A percentile compares a stretch with the other conserved stretches of the same genome.
Conservation (phyloP, 2,797 vertebrate genomes). For the Falco concolor region DNA sequence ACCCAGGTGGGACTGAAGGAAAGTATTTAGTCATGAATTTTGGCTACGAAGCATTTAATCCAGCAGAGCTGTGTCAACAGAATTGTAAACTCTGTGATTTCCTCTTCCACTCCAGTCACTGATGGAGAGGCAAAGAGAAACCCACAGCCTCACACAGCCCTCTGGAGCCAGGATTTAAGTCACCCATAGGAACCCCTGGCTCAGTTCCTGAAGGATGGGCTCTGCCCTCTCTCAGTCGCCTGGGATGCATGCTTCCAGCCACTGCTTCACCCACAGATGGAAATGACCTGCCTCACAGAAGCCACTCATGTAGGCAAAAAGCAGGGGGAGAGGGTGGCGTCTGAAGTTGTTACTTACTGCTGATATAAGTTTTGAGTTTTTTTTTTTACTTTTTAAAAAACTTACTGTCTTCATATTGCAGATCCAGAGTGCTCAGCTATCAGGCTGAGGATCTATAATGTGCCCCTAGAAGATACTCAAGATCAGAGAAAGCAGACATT, state of each 20-base stretch:
- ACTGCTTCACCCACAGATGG: neutral
- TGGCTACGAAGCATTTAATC: neutral
- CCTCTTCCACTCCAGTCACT: neutral
- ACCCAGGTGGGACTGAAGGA: rapidly evolving
- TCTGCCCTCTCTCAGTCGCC: neutral
- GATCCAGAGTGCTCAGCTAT: neutral
- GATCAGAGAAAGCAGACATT: neutral
- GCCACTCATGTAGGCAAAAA: neutral
- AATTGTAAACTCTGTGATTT: neutral
- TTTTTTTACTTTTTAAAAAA: neutral
- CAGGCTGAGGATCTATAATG: neutral
- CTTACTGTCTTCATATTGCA: neutral
- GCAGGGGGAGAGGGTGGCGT: neutral
- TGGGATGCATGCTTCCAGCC: neutral
- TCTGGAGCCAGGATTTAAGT: neutral
- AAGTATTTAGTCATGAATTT: neutral
- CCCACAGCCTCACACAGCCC: neutral
- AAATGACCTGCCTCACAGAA: neutral
- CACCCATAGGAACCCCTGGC: rapidly evolving
- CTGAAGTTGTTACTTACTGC: neutral
- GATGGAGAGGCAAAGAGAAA: neutral
- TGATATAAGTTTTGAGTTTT: neutral
- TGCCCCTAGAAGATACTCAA: neutral
- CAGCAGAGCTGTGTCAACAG: neutral
- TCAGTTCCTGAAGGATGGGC: neutral